Percentiles rank a stretch among this genome's conserved stretches.
Conservation (phyloP, 2,888 invertebrate species). For the Zaprionus lineosus region DNA sequence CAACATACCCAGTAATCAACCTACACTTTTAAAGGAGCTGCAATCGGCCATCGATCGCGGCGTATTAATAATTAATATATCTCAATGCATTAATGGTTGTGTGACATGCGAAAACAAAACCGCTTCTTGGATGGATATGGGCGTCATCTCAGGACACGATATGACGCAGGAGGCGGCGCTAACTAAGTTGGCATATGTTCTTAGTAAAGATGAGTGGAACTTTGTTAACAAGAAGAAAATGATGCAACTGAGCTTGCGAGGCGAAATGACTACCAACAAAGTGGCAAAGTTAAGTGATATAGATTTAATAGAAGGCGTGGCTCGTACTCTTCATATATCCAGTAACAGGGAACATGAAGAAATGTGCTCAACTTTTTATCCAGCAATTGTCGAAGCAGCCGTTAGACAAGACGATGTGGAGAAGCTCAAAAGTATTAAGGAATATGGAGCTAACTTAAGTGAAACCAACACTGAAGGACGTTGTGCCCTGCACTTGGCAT, state of each 20-base stretch:
- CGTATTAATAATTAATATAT: constrained; percentile 94
- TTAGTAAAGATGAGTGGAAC: constrained; percentile 89
- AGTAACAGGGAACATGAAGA: constrained; percentile 84
- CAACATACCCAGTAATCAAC: constrained; percentile 92
- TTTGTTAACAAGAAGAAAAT: constrained; percentile 87
- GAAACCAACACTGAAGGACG: constrained; percentile 89
- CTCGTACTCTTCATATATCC: constrained; percentile 84
- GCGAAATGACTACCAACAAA: constrained; percentile 87
- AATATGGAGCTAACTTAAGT: constrained; percentile 89
- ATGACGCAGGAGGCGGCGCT: constrained; percentile 95
- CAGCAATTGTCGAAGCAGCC: constrained; percentile 87
- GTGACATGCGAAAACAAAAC: constrained; percentile 92
- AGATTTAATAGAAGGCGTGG: constrained; percentile 85
- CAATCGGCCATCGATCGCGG: constrained; percentile 88
- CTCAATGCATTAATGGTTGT: constrained; percentile 93
- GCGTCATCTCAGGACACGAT: constrained; percentile 79
- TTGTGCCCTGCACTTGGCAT: constrained; percentile 92
- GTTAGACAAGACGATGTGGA: constrained; percentile 84
- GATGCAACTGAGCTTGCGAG: constrained; percentile 89
- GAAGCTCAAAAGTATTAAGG: constrained; percentile 83
- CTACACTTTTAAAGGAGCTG: constrained; percentile 89
- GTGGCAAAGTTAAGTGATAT: constrained; percentile 80
- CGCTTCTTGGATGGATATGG: constrained; percentile 84
- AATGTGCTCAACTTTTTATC: constrained; percentile 85
- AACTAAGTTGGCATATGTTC: constrained; percentile 93